Percentiles rank a stretch among this genome's conserved stretches.
These are phyloP conservation scores for Cliona cf. orientalis DNA, from an alignment of 37 sponge, comb jelly and placozoan species.

Conservation along the genomic window DNA sequence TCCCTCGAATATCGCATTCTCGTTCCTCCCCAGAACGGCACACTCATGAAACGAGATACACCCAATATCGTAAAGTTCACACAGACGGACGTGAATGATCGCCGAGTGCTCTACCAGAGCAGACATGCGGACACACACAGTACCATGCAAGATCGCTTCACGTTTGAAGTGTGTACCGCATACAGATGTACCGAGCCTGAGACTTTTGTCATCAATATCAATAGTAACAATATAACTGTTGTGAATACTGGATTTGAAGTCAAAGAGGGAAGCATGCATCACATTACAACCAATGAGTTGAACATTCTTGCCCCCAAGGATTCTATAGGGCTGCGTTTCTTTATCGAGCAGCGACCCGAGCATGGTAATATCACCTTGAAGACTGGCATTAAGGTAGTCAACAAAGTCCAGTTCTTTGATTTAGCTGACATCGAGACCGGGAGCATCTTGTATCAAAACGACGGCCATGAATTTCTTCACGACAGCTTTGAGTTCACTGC, in stretches of 20 bases:
- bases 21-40: slow-evolving; percentile 28
- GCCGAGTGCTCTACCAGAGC: slow-evolving; percentile 41
- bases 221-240: slow-evolving; percentile 24
- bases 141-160: slow-evolving; percentile 32
- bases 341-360: not conserved
- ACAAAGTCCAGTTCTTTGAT: not conserved
- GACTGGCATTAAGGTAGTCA: too few species aligned
- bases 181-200: not conserved
- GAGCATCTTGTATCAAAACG: slow-evolving; percentile 27
- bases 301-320: slow-evolving; percentile 40
- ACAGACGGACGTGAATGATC: slow-evolving; percentile 25
- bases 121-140: too few species aligned
- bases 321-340: not conserved
- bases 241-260: slow-evolving; percentile 28
- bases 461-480: slow-evolving; percentile 6
- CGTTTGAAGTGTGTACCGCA: slow-evolving; percentile 31
- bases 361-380: slow-evolving; percentile 7
- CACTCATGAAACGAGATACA: not conserved
- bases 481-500: slow-evolving; percentile 51
- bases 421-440: slow-evolving; percentile 4
- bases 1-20: slow-evolving; percentile 23
- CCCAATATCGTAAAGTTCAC: slow-evolving; percentile 26
- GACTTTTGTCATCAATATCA: slow-evolving; percentile 8
- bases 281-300: slow-evolving; percentile 29
- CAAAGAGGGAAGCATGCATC: slow-evolving; percentile 18